phyloP scores from a whole-genome alignment of 2,113 vertebrate genomes.

The Brachyhypopomus occidentalis region DNA sequence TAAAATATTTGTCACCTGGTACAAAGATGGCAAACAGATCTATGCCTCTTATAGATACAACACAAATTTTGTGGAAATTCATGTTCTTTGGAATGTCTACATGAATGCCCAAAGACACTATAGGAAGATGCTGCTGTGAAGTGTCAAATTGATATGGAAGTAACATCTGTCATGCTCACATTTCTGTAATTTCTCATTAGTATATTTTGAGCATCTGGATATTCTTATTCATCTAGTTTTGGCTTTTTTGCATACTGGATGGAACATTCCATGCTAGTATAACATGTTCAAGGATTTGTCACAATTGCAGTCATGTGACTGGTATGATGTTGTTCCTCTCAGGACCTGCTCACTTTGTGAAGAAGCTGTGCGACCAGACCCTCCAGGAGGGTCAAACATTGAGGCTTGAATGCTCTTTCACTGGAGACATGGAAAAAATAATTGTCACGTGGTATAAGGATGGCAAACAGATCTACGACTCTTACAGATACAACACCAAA shows the following conservation, averaged over 20 bases:
- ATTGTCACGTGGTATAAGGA: slow-evolving; percentile 83
- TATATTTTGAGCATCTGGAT: slow-evolving; percentile 1
- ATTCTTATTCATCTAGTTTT: neutral
- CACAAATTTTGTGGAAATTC: slow-evolving; percentile 67
- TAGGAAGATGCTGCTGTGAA: slow-evolving; percentile 82
- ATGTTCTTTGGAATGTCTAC: slow-evolving; percentile 75
- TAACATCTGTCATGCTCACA: slow-evolving; percentile 78
- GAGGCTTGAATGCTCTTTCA: slow-evolving; percentile 56
- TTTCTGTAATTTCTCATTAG: slow-evolving; percentile 60
- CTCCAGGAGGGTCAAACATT: slow-evolving; percentile 49
- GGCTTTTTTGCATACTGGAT: neutral
- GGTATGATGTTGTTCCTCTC: slow-evolving; percentile 55
- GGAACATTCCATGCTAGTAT: slow-evolving; percentile 26
- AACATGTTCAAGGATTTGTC: neutral
- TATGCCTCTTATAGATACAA: slow-evolving; percentile 65
- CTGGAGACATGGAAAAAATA: slow-evolving; percentile 77
- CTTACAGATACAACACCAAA: slow-evolving; percentile 64
- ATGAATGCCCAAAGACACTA: slow-evolving; percentile 69
- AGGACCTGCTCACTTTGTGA: slow-evolving; percentile 60
- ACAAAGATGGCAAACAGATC: slow-evolving; percentile 80
- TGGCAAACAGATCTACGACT: slow-evolving; percentile 79
- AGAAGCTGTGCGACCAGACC: slow-evolving; percentile 79
- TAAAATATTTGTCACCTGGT: slow-evolving; percentile 78
- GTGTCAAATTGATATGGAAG: slow-evolving; percentile 80
- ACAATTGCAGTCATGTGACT: neutral